Evolutionary conservation across 2,113 vertebrate genomes (phyloP), one percentile per base, ranked within the genome.

Genomic region (Platichthys flesus): DNA sequence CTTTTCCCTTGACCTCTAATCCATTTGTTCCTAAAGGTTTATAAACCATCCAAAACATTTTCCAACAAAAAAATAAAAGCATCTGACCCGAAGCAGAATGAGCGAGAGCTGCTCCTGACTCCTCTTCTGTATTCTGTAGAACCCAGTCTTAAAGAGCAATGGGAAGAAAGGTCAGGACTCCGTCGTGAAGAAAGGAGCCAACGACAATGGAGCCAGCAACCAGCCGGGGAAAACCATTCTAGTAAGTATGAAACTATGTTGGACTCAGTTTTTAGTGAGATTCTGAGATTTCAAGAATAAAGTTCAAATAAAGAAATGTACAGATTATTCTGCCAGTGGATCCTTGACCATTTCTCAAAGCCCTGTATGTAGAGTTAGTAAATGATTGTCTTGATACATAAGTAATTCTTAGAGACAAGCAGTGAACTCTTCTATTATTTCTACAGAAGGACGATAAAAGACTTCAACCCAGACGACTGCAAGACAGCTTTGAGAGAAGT

Each of bases 401-500:
- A 7, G 28, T 31, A 6, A 31, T 31, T 40, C 9, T 70, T 52
- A 16, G 31, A 55, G 20, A 64, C 20, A 24, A 42, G 21, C 5
- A 10, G 10, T 54, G 16, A 6, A 35, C 18, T 74, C 14, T 56
- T 64, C 8, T 56, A 55, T 12, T 60, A 0, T 66, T 56, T 67
- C n/a, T 65, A 55, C 84, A 99, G 97, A 98, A 95, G 93, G 97
- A 96, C 77, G 97, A 98, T 87, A 96, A 95, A 92, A 96, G 66
- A 81, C 92, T 97, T 85, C 95, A 96, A 77, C 95, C 96, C 75
- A 95, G 95, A 91, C 95, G 94, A 92, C 95, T 97, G 73, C 96
- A 97, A 83, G 97, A 98, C 90, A 96, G 94, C 85, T 97, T 97
- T 91, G 97, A 97, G 70, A 91, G 91, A 91, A 97, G 97, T 95